A percentile compares a stretch with the other conserved stretches of the same genome.
phyloP scores from a whole-genome alignment of 2,888 invertebrate genomes.

The Oegoconia quadripuncta region DNA sequence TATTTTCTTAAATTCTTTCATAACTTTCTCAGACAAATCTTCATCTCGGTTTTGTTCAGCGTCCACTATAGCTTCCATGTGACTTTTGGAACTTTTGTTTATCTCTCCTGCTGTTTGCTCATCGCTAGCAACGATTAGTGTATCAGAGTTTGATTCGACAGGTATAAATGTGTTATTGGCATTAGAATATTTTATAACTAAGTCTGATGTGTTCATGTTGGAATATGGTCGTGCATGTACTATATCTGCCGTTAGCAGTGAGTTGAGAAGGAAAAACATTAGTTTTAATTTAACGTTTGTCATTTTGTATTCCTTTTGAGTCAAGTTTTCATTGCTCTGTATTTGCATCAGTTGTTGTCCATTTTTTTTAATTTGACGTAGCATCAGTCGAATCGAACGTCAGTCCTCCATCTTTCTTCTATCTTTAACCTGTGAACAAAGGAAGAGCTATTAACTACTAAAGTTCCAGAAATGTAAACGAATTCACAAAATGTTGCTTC shows the following conservation, averaged over 20 bases:
- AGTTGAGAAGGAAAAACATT: slow-evolving; percentile 63
- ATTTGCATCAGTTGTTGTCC: not conserved
- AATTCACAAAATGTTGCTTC: no score
- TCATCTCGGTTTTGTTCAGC: slow-evolving; percentile 65
- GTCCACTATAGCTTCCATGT: slow-evolving; percentile 58
- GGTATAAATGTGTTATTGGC: slow-evolving; percentile 58
- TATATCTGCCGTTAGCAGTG: slow-evolving; percentile 57
- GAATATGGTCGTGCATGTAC: slow-evolving; percentile 61
- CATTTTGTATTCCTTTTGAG: slow-evolving; percentile 40
- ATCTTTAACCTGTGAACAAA: slow-evolving; percentile 23
- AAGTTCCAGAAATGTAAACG: no score
- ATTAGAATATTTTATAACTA: slow-evolving; percentile 44
- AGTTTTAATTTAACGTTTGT: slow-evolving; percentile 74
- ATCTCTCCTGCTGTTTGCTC: slow-evolving; percentile 50
- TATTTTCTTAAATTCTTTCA: slow-evolving; percentile 34
- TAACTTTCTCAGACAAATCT: slow-evolving; percentile 48
- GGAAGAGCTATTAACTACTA: slow-evolving; percentile 12
- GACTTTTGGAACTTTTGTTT: slow-evolving; percentile 52
- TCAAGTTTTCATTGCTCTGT: slow-evolving; percentile 42
- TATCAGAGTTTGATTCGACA: slow-evolving; percentile 62
- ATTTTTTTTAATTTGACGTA: not conserved
- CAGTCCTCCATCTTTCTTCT: slow-evolving; percentile 9
- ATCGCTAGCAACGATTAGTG: slow-evolving; percentile 58
- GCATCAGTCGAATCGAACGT: slow-evolving; percentile 2
- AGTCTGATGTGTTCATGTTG: slow-evolving; percentile 43